Base-by-base conservation (phyloP, 1,140 invertebrate genomes). In the Drosophila azteca region DNA sequence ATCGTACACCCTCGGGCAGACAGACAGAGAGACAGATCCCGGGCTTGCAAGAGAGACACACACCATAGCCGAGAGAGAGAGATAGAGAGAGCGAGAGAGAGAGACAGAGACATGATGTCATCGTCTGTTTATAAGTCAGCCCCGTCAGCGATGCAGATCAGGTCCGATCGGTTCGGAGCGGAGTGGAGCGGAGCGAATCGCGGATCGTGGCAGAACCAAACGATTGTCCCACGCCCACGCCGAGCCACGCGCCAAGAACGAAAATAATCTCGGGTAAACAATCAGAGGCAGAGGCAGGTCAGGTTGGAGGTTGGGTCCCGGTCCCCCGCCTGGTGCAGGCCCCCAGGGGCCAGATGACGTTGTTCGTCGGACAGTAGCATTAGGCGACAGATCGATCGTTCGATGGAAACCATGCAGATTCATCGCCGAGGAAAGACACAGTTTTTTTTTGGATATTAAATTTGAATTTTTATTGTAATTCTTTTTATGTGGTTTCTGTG, bases 151-250 rank as follows among this genome's bases (percentile, higher is more conserved):
- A 74, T 51, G 65, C 67, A 70, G 67, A 70, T 58, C 43, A 39
- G 54, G 54, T 76, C 51, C 60, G n/a, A 67, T 75, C 45, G 57
- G 45, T 29, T 41, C 20, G 54, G 29, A 26, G 43, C 45, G 51
- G 24, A 52, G 22, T 24, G 49, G 44, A 50, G 62, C 54, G 62
- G 64, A 53, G 58, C 45, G 59, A 44, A 55, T 66, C 39, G 31
- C 4, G 31, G 4, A 4, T 39, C 35, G 35, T 39, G 65, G 57
- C 35, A 54, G 59, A 61, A 62, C 54, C 67, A 61, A 70, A 51
- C 67, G 79, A 73, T 51, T 71, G 78, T 80, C 83, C 79, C 83
- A 88, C 82, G 79, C 83, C 82, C 78, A 88, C 82, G 75, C 75
- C 50, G 51, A 61, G 81, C 87, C 82, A 87, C 82, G 82, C 83